A percentile compares a stretch with the other conserved stretches of the same genome.
These are phyloP conservation scores for Brachionus rubens DNA, from an alignment of 1,140 invertebrate genomes.

Conservation along the genomic window DNA sequence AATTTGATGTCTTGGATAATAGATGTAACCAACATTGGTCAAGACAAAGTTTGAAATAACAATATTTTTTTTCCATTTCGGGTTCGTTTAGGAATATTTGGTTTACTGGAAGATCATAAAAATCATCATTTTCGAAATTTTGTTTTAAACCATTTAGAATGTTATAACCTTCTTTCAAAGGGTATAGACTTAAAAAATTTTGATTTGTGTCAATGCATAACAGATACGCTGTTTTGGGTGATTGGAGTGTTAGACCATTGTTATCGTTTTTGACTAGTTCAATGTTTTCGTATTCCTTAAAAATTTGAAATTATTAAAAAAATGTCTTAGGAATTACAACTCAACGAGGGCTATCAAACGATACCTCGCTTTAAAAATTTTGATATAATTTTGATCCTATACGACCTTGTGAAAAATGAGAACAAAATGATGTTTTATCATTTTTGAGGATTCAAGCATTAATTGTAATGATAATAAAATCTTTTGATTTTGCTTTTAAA, in stretches of 20 bases:
- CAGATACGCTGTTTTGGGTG: neutral
- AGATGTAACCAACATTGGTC: neutral
- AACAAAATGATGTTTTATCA: no score
- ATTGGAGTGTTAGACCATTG: neutral
- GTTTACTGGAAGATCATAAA: neutral
- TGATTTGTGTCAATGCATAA: neutral
- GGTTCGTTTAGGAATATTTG: neutral
- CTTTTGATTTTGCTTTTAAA: no score
- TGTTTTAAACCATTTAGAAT: neutral
- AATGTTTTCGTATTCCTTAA: conserved; percentile 22
- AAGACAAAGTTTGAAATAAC: neutral
- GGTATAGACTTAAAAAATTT: neutral
- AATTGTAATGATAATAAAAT: no score
- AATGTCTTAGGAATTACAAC: no score
- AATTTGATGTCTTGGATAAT: neutral
- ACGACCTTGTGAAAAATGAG: no score
- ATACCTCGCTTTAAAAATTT: no score
- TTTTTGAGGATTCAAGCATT: no score
- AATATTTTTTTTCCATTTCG: neutral
- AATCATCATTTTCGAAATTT: neutral
- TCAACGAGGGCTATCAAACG: no score
- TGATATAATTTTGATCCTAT: no score
- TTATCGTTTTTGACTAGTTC: neutral
- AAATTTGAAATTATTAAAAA: neutral
- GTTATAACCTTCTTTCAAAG: conserved; percentile 10